Percentiles rank a stretch among this genome's conserved stretches.
phyloP scores from a whole-genome alignment of 2,888 invertebrate genomes.

The Hyposoter didymator region DNA sequence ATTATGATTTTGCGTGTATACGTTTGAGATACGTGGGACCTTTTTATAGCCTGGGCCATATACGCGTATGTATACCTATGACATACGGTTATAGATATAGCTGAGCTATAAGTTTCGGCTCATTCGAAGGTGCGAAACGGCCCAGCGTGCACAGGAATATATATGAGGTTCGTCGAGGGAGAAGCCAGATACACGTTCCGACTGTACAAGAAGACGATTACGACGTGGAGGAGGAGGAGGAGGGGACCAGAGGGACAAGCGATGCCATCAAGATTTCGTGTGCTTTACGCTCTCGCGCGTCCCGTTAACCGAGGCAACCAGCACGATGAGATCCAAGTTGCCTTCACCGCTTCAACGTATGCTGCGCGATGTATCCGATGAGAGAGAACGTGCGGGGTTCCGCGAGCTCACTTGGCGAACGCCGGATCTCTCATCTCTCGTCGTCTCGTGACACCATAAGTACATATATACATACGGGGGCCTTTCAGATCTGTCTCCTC shows the following conservation, averaged over 20 bases:
- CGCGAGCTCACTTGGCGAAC: conserved; percentile 61
- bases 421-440: conserved; percentile 63
- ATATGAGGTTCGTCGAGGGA: not conserved
- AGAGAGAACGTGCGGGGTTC: conserved; percentile 40
- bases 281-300: conserved; percentile 62
- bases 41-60: conserved; percentile 30
- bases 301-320: conserved; percentile 62
- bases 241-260: conserved; percentile 43
- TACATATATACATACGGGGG: not conserved
- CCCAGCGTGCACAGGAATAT: conserved; percentile 50
- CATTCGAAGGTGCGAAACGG: conserved; percentile 66
- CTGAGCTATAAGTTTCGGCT: conserved; percentile 53
- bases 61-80: not conserved
- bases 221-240: conserved; percentile 9
- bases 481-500: conserved; percentile 9
- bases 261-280: conserved; percentile 68
- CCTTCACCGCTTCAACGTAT: conserved; percentile 41
- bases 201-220: conserved; percentile 55
- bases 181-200: conserved; percentile 51
- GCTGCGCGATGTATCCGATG: conserved; percentile 49
- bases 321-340: conserved; percentile 52
- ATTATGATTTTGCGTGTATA: conserved; percentile 28
- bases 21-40: conserved; percentile 6
- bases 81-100: conserved; percentile 29
- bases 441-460: conserved; percentile 51